Evolutionary conservation across 2,797 vertebrate species (phyloP).

Genomic region (Notamacropus eugenii): DNA sequence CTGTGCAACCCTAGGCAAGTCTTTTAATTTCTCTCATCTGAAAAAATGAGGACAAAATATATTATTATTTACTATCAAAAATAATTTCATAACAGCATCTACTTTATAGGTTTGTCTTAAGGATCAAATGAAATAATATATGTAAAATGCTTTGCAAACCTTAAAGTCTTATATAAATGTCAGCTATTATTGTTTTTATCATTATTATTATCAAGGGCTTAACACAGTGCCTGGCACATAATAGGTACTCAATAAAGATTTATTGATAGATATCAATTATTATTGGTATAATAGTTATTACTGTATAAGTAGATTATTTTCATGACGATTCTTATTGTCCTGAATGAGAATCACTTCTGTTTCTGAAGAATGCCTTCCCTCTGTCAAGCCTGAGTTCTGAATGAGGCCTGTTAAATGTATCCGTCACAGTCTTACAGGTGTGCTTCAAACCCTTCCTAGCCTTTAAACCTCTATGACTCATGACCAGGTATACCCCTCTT

Average conservation of each 20-base stretch:
- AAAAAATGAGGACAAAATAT: neutral
- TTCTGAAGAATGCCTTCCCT: neutral
- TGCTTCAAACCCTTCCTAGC: conserved; percentile 22
- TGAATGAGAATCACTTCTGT: neutral
- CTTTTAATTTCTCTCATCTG: neutral
- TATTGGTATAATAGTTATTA: neutral
- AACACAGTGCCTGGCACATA: neutral
- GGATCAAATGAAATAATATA: neutral
- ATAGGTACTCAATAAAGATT: neutral
- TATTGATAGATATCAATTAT: neutral
- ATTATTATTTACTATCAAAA: neutral
- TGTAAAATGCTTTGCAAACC: neutral
- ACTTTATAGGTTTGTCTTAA: neutral
- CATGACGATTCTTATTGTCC: neutral
- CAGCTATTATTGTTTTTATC: neutral
- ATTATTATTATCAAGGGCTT: neutral
- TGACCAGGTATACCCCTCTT: neutral
- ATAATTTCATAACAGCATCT: neutral
- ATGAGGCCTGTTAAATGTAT: neutral
- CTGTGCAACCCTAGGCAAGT: neutral
- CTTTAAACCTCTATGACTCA: neutral
- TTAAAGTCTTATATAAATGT: neutral
- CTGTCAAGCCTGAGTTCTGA: neutral
- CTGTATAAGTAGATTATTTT: neutral
- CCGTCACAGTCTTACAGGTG: neutral